Conservation (phyloP, 2,113 vertebrate species). For the Ranitomeya variabilis region DNA sequence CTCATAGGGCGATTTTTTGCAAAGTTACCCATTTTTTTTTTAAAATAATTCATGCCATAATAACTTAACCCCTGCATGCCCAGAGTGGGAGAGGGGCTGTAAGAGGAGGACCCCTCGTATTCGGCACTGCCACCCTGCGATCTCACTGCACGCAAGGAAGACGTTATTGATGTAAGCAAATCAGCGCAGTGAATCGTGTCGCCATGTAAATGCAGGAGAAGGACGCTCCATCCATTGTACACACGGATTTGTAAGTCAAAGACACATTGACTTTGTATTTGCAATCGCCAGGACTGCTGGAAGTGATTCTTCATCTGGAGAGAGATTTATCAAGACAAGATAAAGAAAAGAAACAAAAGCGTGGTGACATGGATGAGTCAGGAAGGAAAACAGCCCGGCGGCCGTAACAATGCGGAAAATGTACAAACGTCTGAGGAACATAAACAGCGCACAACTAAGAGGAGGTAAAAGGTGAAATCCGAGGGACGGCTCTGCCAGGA, state of each 20-base stretch:
- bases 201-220: slow-evolving; percentile 34
- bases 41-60: not conserved
- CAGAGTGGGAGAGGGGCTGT: not conserved
- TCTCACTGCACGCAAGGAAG: not conserved
- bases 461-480: not conserved
- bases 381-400: slow-evolving; percentile 34
- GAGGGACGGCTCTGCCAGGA: not conserved
- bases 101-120: no score
- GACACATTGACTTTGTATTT: slow-evolving; percentile 42
- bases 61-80: not conserved
- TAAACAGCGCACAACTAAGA: slow-evolving; percentile 16
- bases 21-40: not conserved
- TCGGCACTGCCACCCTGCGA: no score
- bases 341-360: slow-evolving; percentile 26
- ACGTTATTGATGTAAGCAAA: slow-evolving; percentile 51
- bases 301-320: not conserved
- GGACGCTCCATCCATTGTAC: not conserved
- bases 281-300: slow-evolving; percentile 16
- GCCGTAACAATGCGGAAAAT: slow-evolving; percentile 37
- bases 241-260: slow-evolving; percentile 45
- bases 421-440: slow-evolving; percentile 22
- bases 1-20: not conserved
- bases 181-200: not conserved
- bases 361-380: not conserved
- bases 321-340: not conserved